Evolutionary conservation across 2,888 invertebrate species (phyloP).

Genomic region (Liopterus haemorrhoidalis): DNA sequence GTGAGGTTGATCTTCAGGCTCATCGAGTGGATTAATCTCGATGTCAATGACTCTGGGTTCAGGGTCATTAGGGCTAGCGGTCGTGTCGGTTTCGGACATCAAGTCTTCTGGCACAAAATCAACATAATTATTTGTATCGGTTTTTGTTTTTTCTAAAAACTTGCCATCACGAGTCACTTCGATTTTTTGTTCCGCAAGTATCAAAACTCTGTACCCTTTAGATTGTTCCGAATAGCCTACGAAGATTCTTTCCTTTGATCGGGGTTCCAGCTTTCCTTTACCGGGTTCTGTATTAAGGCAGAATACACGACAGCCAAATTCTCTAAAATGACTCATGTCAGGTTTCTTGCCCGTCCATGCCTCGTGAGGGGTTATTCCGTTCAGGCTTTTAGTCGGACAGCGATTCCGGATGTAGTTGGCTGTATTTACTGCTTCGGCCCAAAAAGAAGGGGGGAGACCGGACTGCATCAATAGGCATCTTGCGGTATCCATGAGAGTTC

Average conservation of each 20-base stretch:
- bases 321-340: conserved; percentile 28
- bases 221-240: conserved; percentile 32
- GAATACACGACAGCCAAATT: conserved; percentile 34
- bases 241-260: conserved; percentile 31
- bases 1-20: too few relatives aligned
- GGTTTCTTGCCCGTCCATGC: conserved; percentile 30
- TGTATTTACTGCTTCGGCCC: conserved; percentile 36
- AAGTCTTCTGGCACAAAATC: too few relatives aligned
- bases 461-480: conserved; percentile 32
- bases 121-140: too few relatives aligned
- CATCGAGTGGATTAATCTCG: too few relatives aligned
- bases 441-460: conserved; percentile 28
- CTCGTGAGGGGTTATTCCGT: conserved; percentile 33
- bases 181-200: conserved; percentile 21
- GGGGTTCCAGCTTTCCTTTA: conserved; percentile 31
- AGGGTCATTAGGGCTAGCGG: background rate
- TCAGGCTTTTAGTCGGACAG: conserved; percentile 24
- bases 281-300: conserved; percentile 24
- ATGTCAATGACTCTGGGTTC: background rate
- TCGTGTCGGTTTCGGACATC: too few relatives aligned
- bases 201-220: conserved; percentile 32
- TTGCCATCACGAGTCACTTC: conserved; percentile 28
- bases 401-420: conserved; percentile 35
- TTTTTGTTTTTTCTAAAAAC: too few relatives aligned
- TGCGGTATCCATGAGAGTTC: conserved; percentile 35